Percentiles rank a stretch among this genome's conserved stretches.
These are phyloP conservation scores for Orius laevigatus DNA, from an alignment of 1,140 invertebrate genomes.

Conservation along the genomic window DNA sequence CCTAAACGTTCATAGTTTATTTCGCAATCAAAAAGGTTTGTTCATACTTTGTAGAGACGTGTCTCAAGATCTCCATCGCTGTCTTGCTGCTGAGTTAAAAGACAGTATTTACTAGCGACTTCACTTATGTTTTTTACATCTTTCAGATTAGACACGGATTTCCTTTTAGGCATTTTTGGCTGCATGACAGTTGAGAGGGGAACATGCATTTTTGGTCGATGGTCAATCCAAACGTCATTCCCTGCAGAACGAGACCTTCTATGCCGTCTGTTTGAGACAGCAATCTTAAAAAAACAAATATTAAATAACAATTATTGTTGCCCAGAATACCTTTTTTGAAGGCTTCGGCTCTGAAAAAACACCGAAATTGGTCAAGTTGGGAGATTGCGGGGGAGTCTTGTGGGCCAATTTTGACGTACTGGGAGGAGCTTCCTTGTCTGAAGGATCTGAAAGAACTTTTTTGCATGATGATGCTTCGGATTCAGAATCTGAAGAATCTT, in stretches of 20 bases:
- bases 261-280: constrained; percentile 54
- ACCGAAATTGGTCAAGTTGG: background rate
- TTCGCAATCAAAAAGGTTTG: too few species aligned
- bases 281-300: constrained; percentile 17
- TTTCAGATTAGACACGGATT: constrained; percentile 65
- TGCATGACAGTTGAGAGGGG: constrained; percentile 71
- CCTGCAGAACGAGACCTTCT: constrained; percentile 61
- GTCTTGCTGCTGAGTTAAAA: constrained; percentile 81
- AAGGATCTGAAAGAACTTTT: background rate
- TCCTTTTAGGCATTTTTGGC: constrained; percentile 61
- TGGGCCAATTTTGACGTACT: background rate
- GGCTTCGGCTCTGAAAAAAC: background rate
- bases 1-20: too few species aligned
- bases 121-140: constrained; percentile 51
- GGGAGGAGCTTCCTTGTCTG: background rate
- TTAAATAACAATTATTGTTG: too few species aligned
- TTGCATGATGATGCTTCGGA: too few species aligned
- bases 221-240: constrained; percentile 73
- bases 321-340: background rate
- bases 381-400: background rate
- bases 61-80: constrained; percentile 83
- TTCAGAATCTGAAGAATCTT: constrained; percentile 15
- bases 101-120: constrained; percentile 71
- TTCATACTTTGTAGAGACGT: constrained; percentile 65
- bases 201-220: constrained; percentile 54